These are phyloP conservation scores for Mesembrinibis cayennensis DNA, from an alignment of 2,113 vertebrate genomes.

Conservation along the genomic window DNA sequence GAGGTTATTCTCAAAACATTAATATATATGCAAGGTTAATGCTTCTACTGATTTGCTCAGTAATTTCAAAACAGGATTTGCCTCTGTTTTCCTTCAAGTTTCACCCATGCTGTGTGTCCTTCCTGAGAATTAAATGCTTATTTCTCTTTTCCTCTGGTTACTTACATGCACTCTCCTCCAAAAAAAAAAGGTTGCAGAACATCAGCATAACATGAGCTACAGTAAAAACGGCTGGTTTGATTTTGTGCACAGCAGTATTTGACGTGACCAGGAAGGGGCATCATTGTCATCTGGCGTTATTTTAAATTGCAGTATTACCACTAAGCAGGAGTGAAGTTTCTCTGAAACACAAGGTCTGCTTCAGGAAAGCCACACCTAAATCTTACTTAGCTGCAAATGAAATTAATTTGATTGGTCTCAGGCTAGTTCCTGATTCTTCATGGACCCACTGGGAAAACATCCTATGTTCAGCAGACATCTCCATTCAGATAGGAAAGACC, in stretches of 20 bases:
- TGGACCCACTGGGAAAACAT: not conserved
- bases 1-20: not conserved
- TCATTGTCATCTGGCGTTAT: not conserved
- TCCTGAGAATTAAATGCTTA: not conserved
- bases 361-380: not conserved
- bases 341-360: not conserved
- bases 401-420: not conserved
- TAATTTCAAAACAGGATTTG: not conserved
- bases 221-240: not conserved
- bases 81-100: not conserved
- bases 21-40: not conserved
- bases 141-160: not conserved
- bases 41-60: not conserved
- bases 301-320: not conserved
- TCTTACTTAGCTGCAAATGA: slow-evolving; percentile 2
- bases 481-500: not conserved
- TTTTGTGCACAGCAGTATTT: not conserved
- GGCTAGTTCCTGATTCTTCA: not conserved
- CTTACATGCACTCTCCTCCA: not conserved
- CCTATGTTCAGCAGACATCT: not conserved
- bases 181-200: not conserved
- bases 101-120: not conserved
- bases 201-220: not conserved
- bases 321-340: not conserved
- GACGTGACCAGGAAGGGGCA: not conserved